Base-by-base conservation (phyloP, 2,888 invertebrate genomes). In the Nomada lathburiana region DNA sequence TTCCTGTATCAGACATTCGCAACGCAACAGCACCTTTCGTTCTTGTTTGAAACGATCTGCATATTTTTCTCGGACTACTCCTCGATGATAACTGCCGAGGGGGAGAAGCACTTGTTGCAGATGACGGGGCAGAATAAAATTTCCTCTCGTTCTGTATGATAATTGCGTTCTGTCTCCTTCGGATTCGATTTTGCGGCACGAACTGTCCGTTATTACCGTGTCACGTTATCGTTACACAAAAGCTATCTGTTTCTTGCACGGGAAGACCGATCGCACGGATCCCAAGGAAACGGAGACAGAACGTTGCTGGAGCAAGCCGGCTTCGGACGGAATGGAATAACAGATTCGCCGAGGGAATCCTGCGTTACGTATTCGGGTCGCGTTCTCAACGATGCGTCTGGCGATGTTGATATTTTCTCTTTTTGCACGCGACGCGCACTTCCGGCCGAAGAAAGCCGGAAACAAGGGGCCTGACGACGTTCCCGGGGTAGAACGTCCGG, bases 391-490 rank as follows among this genome's bases (percentile, higher is more conserved):
- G 23, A 65, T 47, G 42, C 67, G 44, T 53, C 64, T n/a, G 11
- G 16, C 52, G 20, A 60, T n/a, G 55, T 59, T 57, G 53, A 55
- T 59, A 47, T 53, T 47, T 70, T 64, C 4, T 11, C 64, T 20
- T 7, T 55, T 44, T 26, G 0, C 59, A 9, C 20, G 10, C 26
- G n/a, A 2, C 26, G 18, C 44, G 5, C 53, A 11, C 53, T 62
- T 60, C 47, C 62, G 60, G n/a, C 50, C 20, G 36, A 20, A n/a
- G 57, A 57, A 11, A 69, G 29, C 26, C 26, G 59, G 72, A 62
- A 75, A 65, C 55, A 50, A 76, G 76, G 59, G 16, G 23, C n/a
- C 60, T n/a, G n/a, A n/a, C n/a, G 65, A 65, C 70, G 42, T 65
- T 29, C 26, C 62, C 29, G 10, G 23, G 23, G 13, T 23, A 36